Evolutionary conservation across 2,888 invertebrate genomes (phyloP), one percentile per base, ranked within the genome.

Genomic region (Ochlodes sylvanus): DNA sequence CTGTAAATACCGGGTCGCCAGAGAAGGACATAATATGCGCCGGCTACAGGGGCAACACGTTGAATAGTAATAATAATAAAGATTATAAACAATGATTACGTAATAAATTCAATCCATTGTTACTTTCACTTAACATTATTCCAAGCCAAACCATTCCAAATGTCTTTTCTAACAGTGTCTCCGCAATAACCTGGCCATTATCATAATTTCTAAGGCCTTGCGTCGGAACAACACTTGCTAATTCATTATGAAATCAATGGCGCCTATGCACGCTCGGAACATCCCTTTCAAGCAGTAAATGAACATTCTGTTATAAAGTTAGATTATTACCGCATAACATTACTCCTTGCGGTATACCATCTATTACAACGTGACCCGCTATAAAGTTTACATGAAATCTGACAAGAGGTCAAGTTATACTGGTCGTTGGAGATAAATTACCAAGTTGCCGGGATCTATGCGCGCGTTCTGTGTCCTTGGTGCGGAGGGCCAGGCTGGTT

Each of bases 241-340:
- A 70, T 70, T 71, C 69, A 71, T 70, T 70, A 67, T 65, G 69
- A 72, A 71, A 75, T 72, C 68, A 73, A 72, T 69, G 68, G 68
- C 62, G 68, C 68, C 62, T 55, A 54, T 55, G 67, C 62, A 56
- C 62, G 56, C 68, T 58, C 60, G 57, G 56, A 64, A 68, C 68
- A 69, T 70, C 71, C 57, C 66, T 70, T 68, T 62, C 38, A 68
- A 56, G 47, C 14, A 80, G 82, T 82, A 79, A 68, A 70, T 47
- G 65, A 68, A 68, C 41, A 50, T 56, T 61, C 67, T 67, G 55
- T 84, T 86, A 86, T 87, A 87, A 86, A 84, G 84, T 81, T 74
- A 81, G 81, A 84, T 84, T 79, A 79, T 83, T 83, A 82, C 83
- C 79, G 79, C 81, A 82, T 83, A 84, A 80, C 84, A 86, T 84